Evolutionary conservation across 2,888 invertebrate genomes (phyloP), one percentile per base, ranked within the genome.

Genomic region (Anoplius nigerrimus): DNA sequence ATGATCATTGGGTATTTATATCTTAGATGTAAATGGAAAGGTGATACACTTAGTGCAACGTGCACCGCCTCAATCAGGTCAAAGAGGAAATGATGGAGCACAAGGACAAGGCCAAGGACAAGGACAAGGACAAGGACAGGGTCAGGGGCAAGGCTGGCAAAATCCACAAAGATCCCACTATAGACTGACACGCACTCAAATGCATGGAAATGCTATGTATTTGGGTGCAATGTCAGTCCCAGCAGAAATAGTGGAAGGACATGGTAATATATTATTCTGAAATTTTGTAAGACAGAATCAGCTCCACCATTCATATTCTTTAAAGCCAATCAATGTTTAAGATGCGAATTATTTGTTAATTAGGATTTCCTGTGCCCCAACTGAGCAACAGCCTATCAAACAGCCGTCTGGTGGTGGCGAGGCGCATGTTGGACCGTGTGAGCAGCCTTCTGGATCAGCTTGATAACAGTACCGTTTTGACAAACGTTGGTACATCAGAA

Each of bases 41-140:
- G 97, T 97, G 42, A 93, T 98, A 61, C 98, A 98, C 88, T 92
- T 98, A 86, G 98, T 98, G 18, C 95, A 97, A 88, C 92, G 96
- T 24, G 93, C 95, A 3, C 97, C 97, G 0, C 97, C 97, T 0
- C 90, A 90, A 57, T 71, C 90, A 82, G 66, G 90, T 84, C 75
- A 89, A 81, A 75, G 90, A 79, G 59, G 89, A 86, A 67, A 82
- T 88, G 77, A 89, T 86, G 79, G 89, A 83, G 81, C 89, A 83
- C 80, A 72, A 59, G 34, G 76, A 71, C 70, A 87, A 83, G 72
- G 76, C 70, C 77, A 87, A 83, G 69, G 87, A 77, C 68, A 84
- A 86, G 68, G 88, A 85, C 72, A 87, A 87, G 16, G 87, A 82
- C 52, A 72, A 13, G 42, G 22, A 6, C 68, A 84, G 86, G 68